These are phyloP conservation scores for Morus bassanus DNA, from an alignment of 2,797 vertebrate species.

Conservation along the genomic window DNA sequence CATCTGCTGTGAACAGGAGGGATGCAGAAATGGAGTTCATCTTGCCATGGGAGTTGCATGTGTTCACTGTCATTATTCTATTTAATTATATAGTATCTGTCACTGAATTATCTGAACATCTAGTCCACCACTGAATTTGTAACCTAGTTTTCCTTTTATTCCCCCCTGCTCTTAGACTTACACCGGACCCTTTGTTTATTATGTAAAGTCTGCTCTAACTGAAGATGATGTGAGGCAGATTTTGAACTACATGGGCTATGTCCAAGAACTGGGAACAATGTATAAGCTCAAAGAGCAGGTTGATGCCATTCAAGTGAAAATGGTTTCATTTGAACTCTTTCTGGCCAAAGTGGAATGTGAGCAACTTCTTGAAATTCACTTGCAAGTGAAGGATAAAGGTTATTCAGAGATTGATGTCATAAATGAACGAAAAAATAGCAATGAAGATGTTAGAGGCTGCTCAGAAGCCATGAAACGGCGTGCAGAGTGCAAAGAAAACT, in stretches of 20 bases:
- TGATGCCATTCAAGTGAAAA: conserved; percentile 77
- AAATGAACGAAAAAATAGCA: conserved; percentile 84
- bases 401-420: conserved; percentile 87
- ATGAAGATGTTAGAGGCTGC: conserved; percentile 88
- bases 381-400: conserved; percentile 89
- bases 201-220: conserved; percentile 88
- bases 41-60: not conserved
- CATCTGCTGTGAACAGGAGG: conserved; percentile 17
- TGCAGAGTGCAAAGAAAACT: conserved; percentile 83
- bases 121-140: not conserved
- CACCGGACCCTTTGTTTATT: conserved; percentile 97
- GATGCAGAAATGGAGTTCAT: not conserved
- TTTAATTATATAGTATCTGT: not conserved
- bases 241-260: conserved; percentile 91
- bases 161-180: conserved; percentile 82
- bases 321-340: conserved; percentile 92
- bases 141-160: conserved; percentile 41
- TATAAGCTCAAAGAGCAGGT: conserved; percentile 78
- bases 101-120: not conserved
- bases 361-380: conserved; percentile 90
- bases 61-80: not conserved
- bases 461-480: conserved; percentile 87
- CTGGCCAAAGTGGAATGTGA: conserved; percentile 94
- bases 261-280: conserved; percentile 81
- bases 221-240: conserved; percentile 88